A percentile compares a stretch with the other conserved stretches of the same genome.
Evolutionary conservation across 2,888 invertebrate species (phyloP).

Genomic region (Acanthosepion lycidas): DNA sequence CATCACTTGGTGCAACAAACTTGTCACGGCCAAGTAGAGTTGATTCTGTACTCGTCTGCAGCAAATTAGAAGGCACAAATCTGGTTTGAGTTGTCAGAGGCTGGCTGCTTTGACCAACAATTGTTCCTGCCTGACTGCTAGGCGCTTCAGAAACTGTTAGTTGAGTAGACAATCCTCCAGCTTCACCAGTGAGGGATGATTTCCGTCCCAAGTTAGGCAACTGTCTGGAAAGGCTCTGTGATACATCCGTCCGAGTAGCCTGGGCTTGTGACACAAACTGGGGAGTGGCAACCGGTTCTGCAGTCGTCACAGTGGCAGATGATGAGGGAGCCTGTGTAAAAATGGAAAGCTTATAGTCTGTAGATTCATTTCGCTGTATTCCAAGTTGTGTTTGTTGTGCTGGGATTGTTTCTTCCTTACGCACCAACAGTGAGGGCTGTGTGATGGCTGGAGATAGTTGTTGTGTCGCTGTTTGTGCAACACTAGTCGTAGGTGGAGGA

Average conservation of each 20-base stretch:
- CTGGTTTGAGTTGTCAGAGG: neutral
- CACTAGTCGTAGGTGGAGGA: neutral
- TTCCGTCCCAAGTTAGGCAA: neutral
- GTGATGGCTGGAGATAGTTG: constrained; percentile 33
- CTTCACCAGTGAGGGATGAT: neutral
- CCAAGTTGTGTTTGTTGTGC: constrained; percentile 41
- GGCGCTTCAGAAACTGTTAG: neutral
- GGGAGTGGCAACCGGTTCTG: neutral
- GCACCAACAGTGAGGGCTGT: constrained; percentile 34
- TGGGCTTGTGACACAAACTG: neutral
- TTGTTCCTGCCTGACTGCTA: neutral
- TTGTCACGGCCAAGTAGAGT: neutral
- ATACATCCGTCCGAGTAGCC: neutral
- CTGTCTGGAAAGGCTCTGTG: constrained; percentile 6
- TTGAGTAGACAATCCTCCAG: neutral
- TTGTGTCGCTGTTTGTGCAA: neutral
- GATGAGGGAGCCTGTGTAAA: constrained; percentile 34
- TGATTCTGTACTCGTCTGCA: constrained; percentile 38
- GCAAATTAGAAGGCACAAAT: neutral
- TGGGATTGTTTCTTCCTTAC: constrained; percentile 38
- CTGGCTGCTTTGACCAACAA: neutral
- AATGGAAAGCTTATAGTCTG: constrained; percentile 45
- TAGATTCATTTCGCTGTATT: neutral
- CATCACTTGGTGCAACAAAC: constrained; percentile 1
- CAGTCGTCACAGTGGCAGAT: neutral